These are phyloP conservation scores for Schizopygopsis pylzovi DNA, from an alignment of 2,797 vertebrate species.

Conservation along the genomic window DNA sequence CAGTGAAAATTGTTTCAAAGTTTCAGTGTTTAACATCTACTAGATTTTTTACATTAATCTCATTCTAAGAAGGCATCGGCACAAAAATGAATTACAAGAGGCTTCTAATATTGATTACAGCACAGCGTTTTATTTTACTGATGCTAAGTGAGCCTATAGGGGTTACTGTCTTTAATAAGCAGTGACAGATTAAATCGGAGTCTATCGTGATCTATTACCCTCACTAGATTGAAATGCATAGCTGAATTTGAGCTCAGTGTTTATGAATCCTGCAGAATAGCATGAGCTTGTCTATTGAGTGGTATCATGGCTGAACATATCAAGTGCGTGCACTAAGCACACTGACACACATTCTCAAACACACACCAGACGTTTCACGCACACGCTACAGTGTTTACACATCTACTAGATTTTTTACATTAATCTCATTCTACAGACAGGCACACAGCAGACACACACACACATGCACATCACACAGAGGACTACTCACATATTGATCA, in stretches of 20 bases:
- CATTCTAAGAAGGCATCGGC: constrained; percentile 1
- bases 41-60: background rate
- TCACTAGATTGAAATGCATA: constrained; percentile 38
- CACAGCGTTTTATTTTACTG: constrained; percentile 37
- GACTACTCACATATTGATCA: too few species aligned
- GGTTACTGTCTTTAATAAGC: constrained; percentile 34
- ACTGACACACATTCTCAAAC: background rate
- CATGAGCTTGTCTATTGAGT: constrained; percentile 16
- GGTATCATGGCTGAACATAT: constrained; percentile 29
- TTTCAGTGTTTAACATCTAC: background rate
- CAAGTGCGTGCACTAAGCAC: constrained; percentile 18
- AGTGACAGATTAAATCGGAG: constrained; percentile 45
- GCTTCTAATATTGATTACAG: constrained; percentile 29
- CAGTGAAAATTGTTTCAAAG: background rate
- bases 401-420: too few species aligned
- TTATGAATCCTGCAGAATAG: constrained; percentile 35
- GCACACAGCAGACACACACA: too few species aligned
- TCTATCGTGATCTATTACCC: constrained; percentile 26
- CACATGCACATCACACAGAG: too few species aligned
- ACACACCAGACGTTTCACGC: too few species aligned
- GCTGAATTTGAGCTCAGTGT: constrained; percentile 36
- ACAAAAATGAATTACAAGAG: constrained; percentile 12
- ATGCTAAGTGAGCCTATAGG: constrained; percentile 37
- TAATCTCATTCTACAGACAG: too few species aligned
- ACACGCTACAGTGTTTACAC: too few species aligned